Evolutionary conservation across 2,888 invertebrate species (phyloP), one percentile per base, ranked within the genome.

Genomic region (Glyphotaelius pellucidus): DNA sequence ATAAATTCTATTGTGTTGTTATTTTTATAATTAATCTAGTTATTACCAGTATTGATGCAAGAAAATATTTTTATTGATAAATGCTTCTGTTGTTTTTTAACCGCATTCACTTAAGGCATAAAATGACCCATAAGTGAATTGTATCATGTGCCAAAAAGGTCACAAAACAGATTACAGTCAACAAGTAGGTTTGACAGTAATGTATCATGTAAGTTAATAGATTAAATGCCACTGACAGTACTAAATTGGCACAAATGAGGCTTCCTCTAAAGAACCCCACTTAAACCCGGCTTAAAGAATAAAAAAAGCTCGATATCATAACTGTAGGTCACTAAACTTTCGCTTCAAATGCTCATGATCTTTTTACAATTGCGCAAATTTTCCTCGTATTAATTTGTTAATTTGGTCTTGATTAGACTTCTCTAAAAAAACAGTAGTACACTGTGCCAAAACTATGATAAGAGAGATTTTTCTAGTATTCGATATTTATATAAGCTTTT

Each of bases 241-340:
- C 52, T 86, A 87, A 87, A 87, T 87, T 87, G 87, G 87, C 87
- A 87, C 87, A 42, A 87, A 87, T 47, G 31, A 30, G 87, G 52
- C 87, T 87, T 87, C 87, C 87, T 35, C 84, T 67, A n/a, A 1
- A 67, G 25, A 67, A 25, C 67, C 67, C 5, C 25, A 67, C 25
- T 25, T 25, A 67, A 67, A 9, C 67, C 67, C 7, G 9, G n/a
- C 67, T 67, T 67, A 67, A n/a, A n/a, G 9, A n/a, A n/a, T 67
- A n/a, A 67, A 67, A 67, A 67, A 67, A 67, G 67, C 25, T 67
- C 25, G n/a, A 67, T 67, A 67, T 67, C 67, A 25, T 67, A 67
- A n/a, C 67, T n/a, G 67, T n/a, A n/a, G 1, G 25, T 2, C 67
- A n/a, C 25, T 25, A 67, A 67, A 67, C 2, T 67, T 67, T 67